These are phyloP conservation scores for Apostichopus californicus DNA, from an alignment of 35 echinoderm and acorn worm genomes.

Conservation along the genomic window DNA sequence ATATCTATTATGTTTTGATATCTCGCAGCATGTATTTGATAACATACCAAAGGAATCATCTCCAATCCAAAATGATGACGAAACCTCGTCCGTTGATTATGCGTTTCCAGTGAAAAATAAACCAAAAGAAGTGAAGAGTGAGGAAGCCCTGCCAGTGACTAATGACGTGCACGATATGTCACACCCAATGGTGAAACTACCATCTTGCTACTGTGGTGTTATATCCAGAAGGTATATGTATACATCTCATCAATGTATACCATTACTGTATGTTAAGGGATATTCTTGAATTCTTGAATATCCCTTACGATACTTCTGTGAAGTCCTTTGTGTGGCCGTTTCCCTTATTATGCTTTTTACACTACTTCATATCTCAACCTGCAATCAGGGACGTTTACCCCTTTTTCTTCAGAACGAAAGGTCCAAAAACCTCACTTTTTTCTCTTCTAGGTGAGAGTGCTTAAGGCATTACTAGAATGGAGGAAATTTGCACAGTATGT, in stretches of 20 bases:
- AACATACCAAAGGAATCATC: no score
- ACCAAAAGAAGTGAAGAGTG: neutral
- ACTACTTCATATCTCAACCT: no score
- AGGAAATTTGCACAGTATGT: no score
- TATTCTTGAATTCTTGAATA: neutral
- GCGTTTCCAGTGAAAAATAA: neutral
- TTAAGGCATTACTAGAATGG: no score
- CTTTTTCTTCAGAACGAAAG: no score
- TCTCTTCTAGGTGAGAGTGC: no score
- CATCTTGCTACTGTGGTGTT: slow-evolving; percentile 35
- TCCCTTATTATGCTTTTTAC: neutral
- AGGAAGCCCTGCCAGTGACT: neutral
- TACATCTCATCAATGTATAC: no score
- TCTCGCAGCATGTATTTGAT: no score
- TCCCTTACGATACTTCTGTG: neutral
- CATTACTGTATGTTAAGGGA: no score
- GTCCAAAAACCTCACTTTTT: no score
- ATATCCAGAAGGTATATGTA: slow-evolving; percentile 40
- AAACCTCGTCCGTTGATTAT: neutral
- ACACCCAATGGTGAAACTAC: slow-evolving; percentile 25
- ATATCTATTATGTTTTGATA: no score
- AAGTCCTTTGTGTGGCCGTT: neutral
- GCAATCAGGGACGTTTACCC: no score
- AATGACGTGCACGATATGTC: neutral
- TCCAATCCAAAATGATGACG: neutral